Base-by-base conservation (phyloP, 2,113 vertebrate genomes). In the Vombatus ursinus region DNA sequence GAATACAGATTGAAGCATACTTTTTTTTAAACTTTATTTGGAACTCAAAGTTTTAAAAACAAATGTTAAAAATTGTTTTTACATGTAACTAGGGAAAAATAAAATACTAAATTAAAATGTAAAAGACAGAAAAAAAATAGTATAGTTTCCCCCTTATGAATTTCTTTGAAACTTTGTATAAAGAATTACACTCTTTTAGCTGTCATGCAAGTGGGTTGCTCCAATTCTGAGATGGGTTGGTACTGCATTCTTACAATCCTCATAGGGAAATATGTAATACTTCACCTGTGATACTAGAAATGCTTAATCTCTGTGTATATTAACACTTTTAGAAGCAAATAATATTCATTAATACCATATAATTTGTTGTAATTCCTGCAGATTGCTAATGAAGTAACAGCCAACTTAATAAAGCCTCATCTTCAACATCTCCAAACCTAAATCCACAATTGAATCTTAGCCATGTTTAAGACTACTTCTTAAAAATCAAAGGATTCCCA, bases 401-500 rank as follows among this genome's bases (percentile, higher is more conserved):
- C 10, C 5, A 28, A 25, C 5, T 0, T 12, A 44, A 6, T 51
- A 28, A 31, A 19, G 3, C 28, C 23, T 94, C 24, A 44, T 48
- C 50, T 48, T 89, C 92, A 53, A 90, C 0, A n/a, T 22, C 16
- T 44, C 37, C 6, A 84, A 84, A 77, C 37, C 51, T 50, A 93
- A 94, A 92, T 28, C 90, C 52, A 28, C 96, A 51, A 49, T 50
- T 44, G 22, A 0, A 51, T 94, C 28, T 94, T 89, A 52, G 16
- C 48, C 23, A 0, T 57, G 44, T 37, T 91, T 52, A 28, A n/a
- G 37, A 93, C 93, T 92, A 53, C 90, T 57, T 94, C 90, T 50
- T 47, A 90, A 93, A 91, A 91, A 77, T 50, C 92, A n/a, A 49
- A 94, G n/a, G 37, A 2, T 94, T 61, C 92, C 57, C 51, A n/a